A percentile compares a stretch with the other conserved stretches of the same genome.
Conservation (phyloP, 2,888 invertebrate species). For the Pyrrhosoma nymphula region DNA sequence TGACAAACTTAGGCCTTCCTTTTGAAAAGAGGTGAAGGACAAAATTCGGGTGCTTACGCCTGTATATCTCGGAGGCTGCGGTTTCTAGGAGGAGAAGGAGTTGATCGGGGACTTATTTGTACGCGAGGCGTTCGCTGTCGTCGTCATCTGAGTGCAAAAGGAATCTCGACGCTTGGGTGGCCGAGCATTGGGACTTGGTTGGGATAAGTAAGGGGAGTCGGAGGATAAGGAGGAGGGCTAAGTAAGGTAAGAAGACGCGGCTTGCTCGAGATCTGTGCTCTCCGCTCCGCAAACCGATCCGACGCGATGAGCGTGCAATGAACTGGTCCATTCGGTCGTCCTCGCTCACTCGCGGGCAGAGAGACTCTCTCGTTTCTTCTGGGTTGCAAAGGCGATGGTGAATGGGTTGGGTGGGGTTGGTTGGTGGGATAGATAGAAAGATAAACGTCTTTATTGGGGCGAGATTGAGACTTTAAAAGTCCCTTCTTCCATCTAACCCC, state of each 20-base stretch:
- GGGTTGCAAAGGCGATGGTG: not conserved
- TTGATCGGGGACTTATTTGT: no score
- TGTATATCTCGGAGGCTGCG: no score
- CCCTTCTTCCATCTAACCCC: no score
- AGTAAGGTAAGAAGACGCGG: not conserved
- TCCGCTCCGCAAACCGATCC: slow-evolving; percentile 32
- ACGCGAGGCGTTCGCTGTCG: no score
- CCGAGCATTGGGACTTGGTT: not conserved
- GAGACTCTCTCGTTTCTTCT: not conserved
- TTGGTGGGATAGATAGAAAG: not conserved
- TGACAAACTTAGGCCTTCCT: no score
- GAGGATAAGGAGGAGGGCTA: not conserved
- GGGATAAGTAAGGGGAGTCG: not conserved
- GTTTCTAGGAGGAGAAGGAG: no score
- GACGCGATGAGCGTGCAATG: not conserved
- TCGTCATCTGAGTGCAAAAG: no score
- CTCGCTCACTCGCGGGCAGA: not conserved
- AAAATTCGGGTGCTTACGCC: no score
- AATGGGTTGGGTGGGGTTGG: not conserved
- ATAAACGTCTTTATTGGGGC: no score
- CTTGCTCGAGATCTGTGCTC: not conserved
- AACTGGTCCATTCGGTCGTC: slow-evolving; percentile 51
- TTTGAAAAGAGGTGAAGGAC: no score
- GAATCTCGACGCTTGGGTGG: not conserved
- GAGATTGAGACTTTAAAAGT: no score